phyloP scores from a whole-genome alignment of 1,140 invertebrate genomes.

The Meloidogyne exigua region DNA sequence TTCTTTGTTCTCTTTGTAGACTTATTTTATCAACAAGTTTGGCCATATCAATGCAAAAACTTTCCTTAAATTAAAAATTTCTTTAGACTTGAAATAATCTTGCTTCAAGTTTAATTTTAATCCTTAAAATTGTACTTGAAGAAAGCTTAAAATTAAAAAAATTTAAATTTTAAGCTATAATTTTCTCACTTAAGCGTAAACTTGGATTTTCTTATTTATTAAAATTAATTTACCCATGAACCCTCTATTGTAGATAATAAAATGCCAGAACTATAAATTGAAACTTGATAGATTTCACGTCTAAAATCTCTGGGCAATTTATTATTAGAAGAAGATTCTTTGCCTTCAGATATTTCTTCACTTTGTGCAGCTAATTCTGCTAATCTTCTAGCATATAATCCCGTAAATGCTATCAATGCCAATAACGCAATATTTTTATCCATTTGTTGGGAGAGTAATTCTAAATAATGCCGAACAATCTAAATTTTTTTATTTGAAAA shows the following conservation, averaged over 20 bases:
- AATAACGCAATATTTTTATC: slow-evolving; percentile 10
- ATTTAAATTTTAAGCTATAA: too few relatives aligned
- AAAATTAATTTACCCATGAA: neutral
- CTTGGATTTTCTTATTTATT: neutral
- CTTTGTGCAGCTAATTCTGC: slow-evolving; percentile 14
- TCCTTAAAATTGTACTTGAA: too few relatives aligned
- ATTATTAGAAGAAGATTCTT: neutral
- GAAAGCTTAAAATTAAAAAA: neutral
- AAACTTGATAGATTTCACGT: slow-evolving; percentile 17
- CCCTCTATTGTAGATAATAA: slow-evolving; percentile 5
- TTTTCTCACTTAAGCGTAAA: too few relatives aligned
- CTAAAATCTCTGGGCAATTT: slow-evolving; percentile 15
- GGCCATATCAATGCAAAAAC: neutral
- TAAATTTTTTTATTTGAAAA: neutral
- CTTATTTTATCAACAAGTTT: neutral
- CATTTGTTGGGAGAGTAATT: neutral
- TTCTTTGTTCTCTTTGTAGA: neutral
- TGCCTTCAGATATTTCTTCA: neutral
- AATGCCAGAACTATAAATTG: slow-evolving; percentile 21
- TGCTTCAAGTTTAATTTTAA: neutral
- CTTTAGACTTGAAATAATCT: neutral
- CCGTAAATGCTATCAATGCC: slow-evolving; percentile 19
- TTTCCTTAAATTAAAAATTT: neutral
- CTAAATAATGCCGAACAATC: slow-evolving; percentile 12
- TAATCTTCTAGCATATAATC: slow-evolving; percentile 18